Evolutionary conservation across 2,113 vertebrate genomes (phyloP).

Genomic region (Podarcis muralis): DNA sequence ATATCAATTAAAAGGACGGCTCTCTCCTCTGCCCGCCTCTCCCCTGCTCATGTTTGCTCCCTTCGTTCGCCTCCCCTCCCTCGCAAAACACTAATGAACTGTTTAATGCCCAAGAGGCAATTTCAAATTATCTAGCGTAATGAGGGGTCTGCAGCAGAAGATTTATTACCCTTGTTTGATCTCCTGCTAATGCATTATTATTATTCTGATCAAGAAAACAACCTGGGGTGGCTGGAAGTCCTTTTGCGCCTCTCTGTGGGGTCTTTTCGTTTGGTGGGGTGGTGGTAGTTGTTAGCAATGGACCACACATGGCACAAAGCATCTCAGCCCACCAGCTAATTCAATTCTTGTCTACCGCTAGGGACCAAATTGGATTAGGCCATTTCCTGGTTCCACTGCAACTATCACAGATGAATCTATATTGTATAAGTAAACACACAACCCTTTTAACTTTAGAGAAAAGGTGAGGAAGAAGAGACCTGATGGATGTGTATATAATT

Average conservation of each 20-base stretch:
- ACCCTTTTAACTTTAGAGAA: too few species aligned
- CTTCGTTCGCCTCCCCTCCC: not conserved
- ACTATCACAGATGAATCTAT: not conserved
- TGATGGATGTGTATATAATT: too few species aligned
- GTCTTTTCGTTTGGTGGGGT: not conserved
- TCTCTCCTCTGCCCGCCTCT: not conserved
- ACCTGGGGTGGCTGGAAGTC: not conserved
- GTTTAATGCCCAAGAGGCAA: constrained; percentile 72
- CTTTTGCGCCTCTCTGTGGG: too few species aligned
- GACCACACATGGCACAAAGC: not conserved
- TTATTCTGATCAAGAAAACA: not conserved
- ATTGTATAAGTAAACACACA: not conserved
- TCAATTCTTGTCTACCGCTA: not conserved
- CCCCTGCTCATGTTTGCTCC: not conserved
- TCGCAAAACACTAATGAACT: not conserved
- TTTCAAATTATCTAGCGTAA: constrained; percentile 62
- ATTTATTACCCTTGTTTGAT: constrained; percentile 17
- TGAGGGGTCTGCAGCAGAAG: not conserved
- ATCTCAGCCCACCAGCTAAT: not conserved
- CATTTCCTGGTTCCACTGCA: not conserved
- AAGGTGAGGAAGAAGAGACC: too few species aligned
- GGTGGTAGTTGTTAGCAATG: not conserved
- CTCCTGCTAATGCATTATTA: not conserved
- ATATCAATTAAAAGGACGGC: not conserved
- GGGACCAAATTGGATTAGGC: not conserved